Conservation (phyloP, 2,113 vertebrate species). For the Loxodonta africana region DNA sequence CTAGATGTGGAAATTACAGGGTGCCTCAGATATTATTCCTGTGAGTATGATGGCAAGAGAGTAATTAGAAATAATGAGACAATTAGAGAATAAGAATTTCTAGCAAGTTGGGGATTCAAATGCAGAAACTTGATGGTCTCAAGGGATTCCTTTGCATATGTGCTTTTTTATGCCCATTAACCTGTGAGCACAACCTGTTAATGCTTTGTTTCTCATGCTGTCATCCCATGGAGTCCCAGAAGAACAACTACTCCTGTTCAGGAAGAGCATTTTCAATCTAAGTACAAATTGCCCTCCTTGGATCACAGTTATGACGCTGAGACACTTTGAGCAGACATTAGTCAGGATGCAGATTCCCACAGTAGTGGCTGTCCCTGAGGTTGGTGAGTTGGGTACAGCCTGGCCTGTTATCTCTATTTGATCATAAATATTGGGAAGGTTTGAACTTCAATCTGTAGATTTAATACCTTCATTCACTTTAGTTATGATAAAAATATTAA, state of each 20-base stretch:
- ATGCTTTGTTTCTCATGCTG: background rate
- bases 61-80: background rate
- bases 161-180: background rate
- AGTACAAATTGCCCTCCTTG: background rate
- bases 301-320: background rate
- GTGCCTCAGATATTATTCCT: background rate
- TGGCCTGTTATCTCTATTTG: background rate
- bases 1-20: background rate
- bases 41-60: background rate
- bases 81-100: constrained; percentile 3
- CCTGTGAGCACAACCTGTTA: background rate
- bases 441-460: background rate
- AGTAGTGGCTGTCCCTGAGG: background rate
- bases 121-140: background rate
- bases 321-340: background rate
- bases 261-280: background rate
- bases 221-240: background rate
- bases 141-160: background rate
- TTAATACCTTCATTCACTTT: background rate
- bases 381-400: background rate
- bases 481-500: background rate
- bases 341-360: background rate
- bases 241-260: background rate
- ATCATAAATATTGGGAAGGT: background rate
- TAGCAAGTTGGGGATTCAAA: background rate